Base-by-base conservation (phyloP, 2,113 vertebrate genomes). In the Microcebus murinus region DNA sequence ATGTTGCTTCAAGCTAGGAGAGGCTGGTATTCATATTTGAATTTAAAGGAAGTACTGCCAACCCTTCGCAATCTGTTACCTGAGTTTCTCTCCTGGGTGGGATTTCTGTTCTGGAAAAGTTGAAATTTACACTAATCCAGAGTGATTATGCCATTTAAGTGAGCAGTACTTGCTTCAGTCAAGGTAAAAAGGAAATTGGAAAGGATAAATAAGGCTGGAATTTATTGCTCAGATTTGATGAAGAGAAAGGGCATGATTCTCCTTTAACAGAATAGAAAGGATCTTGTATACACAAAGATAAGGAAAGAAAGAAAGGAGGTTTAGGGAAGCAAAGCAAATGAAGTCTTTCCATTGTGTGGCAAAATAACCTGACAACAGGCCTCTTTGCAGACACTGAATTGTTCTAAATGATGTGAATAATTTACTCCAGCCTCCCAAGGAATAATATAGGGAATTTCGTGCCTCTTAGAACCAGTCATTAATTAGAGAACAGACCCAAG, bases 361-460 rank as follows among this genome's bases (percentile, higher is more conserved):
- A 68, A 77, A 91, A 95, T 80, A 55, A 91, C 67, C 91, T 86
- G 67, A 70, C 31, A 45, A 63, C 2, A 15, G 80, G 94, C 71
- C 59, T 90, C 88, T 95, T 39, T 90, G 57, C 34, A 97, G 79
- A 84, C 81, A 79, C 2, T 59, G 88, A 91, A 71, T 79, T 95
- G 85, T 63, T 81, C 57, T 36, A 93, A 90, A 82, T 63, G 55
- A 87, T 91, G 81, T 94, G 82, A 94, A 96, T 95, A 83, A 94
- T 92, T 91, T 83, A 94, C n/a, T 71, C 39, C 52, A 89, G n/a
- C 48, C 55, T 93, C 61, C 61, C 67, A 65, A 91, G 68, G 59
- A 95, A 70, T 65, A 81, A 86, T 61, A 10, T 20, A 48, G 21
- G 59, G 87, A 63, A 34, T 79, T 68, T 71, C 68, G 50, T 15